A percentile compares a stretch with the other conserved stretches of the same genome.
phyloP scores from a whole-genome alignment of 2,797 vertebrate genomes.

The Mormyrus hasselquistii region DNA sequence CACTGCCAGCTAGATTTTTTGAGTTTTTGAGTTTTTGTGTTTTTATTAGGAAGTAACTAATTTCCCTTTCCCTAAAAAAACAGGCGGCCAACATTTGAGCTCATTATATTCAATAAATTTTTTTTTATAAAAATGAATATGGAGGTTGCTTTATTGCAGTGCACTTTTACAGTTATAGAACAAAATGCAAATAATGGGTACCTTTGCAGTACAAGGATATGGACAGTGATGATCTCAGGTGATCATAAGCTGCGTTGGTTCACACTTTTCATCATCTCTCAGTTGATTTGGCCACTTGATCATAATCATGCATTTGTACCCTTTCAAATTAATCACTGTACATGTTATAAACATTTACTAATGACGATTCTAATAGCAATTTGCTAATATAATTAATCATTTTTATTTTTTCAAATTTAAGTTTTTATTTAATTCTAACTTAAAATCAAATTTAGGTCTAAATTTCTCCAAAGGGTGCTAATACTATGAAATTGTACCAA shows the following conservation, averaged over 20 bases:
- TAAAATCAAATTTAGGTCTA: too few species aligned
- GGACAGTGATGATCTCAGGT: background rate
- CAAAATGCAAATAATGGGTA: background rate
- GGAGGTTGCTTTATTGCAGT: background rate
- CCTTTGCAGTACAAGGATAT: background rate
- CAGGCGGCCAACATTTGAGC: background rate
- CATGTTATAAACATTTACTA: too few species aligned
- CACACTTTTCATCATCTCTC: background rate
- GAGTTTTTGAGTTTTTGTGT: background rate
- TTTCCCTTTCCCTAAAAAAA: background rate
- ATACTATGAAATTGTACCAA: too few species aligned
- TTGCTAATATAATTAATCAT: too few species aligned
- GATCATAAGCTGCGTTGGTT: background rate
- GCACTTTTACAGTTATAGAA: background rate
- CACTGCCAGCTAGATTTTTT: background rate
- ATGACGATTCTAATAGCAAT: too few species aligned
- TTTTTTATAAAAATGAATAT: background rate
- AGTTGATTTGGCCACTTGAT: background rate
- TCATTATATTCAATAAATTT: background rate
- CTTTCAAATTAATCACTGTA: background rate
- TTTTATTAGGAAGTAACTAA: background rate
- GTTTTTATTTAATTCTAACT: too few species aligned
- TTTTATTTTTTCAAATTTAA: too few species aligned
- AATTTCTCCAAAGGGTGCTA: too few species aligned
- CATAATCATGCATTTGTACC: background rate